Conservation (phyloP, 2,888 invertebrate species). For the Andrena chrysosceles region DNA sequence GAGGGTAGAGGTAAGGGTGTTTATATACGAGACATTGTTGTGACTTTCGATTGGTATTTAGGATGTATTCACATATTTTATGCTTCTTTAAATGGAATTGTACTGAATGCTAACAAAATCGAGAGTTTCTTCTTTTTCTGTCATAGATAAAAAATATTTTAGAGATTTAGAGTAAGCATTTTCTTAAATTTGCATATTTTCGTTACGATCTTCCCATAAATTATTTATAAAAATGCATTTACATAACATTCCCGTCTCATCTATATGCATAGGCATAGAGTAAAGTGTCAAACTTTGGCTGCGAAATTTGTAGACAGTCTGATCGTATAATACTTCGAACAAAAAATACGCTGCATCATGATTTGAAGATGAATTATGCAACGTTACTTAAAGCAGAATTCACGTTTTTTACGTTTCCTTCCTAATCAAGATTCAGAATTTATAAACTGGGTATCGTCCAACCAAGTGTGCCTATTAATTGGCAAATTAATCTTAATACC, state of each 20-base stretch:
- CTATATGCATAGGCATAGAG: neutral
- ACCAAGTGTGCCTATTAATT: slow-evolving; percentile 23
- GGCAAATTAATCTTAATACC: slow-evolving; percentile 29
- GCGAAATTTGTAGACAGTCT: neutral
- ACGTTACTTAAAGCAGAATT: neutral
- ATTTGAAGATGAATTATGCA: neutral
- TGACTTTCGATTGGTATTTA: no score
- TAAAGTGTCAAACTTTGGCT: neutral
- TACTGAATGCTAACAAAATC: neutral
- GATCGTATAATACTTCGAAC: neutral
- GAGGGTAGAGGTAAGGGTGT: neutral
- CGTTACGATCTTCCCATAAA: neutral
- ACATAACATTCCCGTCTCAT: neutral
- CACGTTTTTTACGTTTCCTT: neutral
- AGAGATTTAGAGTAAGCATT: neutral
- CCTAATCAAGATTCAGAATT: slow-evolving; percentile 14
- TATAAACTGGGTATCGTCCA: slow-evolving; percentile 33
- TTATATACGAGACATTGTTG: no score
- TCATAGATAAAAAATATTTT: neutral
- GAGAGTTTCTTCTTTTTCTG: neutral
- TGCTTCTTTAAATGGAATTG: no score
- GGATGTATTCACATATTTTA: no score
- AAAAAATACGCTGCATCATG: neutral
- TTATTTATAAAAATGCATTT: neutral
- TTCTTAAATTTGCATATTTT: neutral